Evolutionary conservation across 1,140 invertebrate genomes (phyloP), one percentile per base, ranked within the genome.

Genomic region (Drosophila repleta): DNA sequence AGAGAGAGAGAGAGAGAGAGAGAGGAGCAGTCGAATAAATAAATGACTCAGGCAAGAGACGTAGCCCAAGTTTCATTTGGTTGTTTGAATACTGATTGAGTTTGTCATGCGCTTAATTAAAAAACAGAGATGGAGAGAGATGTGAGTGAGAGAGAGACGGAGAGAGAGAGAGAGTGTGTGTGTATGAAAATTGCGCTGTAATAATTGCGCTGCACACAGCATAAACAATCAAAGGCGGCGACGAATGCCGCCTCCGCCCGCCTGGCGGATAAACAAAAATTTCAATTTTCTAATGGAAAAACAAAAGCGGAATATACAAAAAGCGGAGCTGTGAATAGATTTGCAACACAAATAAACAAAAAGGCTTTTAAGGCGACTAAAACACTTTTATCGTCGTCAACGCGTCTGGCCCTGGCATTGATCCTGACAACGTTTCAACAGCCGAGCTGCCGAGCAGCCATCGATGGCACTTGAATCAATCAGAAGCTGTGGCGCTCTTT

Each of bases 321-420:
- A 24, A 7, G 32, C 21, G n/a, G 7, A 62, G 69, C 82, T 82
- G 78, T 87, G 69, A 88, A 87, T 85, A 79, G 82, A 85, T 85
- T 85, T 66, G 83, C 82, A 87, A 82, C 78, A 87, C 63, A 85
- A 85, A 85, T 85, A 85, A 85, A 87, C 82, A 85, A 61, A 74
- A 24, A 26, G 39, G 20, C 32, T 48, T 46, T 63, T 55, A 26
- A 51, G 41, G 15, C 8, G 21, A 48, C 11, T 46, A 18, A n/a
- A n/a, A 49, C 51, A 63, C 32, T 63, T 57, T 57, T 43, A 57
- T 43, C 4, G 37, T 57, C 64, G 64, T 73, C 70, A 32, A 15
- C 32, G 0, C 6, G 49, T 73, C 64, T 73, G 56, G 37, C 62
- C 52, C 5, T 37, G 55, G 37, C 48, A 52, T 48, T 69, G 66